Conservation (phyloP, 2,113 vertebrate genomes). For the Morone saxatilis region DNA sequence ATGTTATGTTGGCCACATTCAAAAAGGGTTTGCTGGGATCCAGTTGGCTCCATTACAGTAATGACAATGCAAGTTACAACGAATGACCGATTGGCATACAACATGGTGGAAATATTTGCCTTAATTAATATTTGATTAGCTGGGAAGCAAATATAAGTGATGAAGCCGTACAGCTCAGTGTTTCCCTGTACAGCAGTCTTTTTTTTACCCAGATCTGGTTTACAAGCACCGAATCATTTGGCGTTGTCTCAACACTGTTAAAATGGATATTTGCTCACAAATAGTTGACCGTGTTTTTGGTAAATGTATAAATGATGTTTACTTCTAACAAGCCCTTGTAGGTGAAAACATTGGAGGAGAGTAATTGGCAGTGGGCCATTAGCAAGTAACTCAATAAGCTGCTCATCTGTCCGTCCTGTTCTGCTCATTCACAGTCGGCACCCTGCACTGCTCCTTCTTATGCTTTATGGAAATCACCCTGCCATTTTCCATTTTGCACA, state of each 20-base stretch:
- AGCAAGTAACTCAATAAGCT: constrained; percentile 33
- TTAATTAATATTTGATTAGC: neutral
- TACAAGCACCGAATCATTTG: neutral
- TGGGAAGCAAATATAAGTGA: neutral
- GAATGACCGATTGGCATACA: neutral
- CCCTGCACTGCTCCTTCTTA: neutral
- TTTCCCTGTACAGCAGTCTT: neutral
- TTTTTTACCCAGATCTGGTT: neutral
- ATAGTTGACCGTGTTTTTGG: neutral
- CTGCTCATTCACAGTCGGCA: constrained; percentile 19
- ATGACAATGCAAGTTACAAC: neutral
- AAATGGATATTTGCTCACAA: neutral
- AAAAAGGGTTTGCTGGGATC: no score
- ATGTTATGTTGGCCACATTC: neutral
- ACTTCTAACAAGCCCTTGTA: neutral
- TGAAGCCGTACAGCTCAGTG: neutral
- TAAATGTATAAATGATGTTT: neutral
- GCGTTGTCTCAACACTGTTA: neutral
- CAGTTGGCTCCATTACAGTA: neutral
- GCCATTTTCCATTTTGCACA: neutral
- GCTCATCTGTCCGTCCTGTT: constrained; percentile 21
- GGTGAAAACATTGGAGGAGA: constrained; percentile 5
- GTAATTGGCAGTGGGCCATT: neutral
- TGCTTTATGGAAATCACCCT: constrained; percentile 40
- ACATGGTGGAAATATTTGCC: no score